Evolutionary conservation across 2,888 invertebrate species (phyloP), one percentile per base, ranked within the genome.

Genomic region (Diloba caeruleocephala): DNA sequence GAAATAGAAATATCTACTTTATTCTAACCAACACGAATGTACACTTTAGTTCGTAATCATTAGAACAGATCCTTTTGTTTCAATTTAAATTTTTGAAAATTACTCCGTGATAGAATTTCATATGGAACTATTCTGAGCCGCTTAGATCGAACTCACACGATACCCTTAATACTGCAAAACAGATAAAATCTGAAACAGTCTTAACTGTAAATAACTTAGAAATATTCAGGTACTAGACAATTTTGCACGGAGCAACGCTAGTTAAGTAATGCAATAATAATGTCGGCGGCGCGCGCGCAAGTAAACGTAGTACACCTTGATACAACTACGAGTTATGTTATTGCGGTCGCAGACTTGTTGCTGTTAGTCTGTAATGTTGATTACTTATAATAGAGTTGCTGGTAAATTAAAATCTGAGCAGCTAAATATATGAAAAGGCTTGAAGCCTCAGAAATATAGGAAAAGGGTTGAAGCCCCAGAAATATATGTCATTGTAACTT

Each of bases 251-350:
- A 67, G 61, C 66, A 64, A 65, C 54, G 62, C 53, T 55, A 64
- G 68, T 71, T 71, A 72, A 70, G 75, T 80, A 82, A 84, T 78
- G 76, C 74, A 65, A 74, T 72, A 74, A 71, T 79, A 80, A 76
- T 79, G 78, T 79, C 71, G 71, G 68, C 59, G 57, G 71, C 63
- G 63, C 71, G 37, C 41, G 64, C 69, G 63, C 65, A 66, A 72
- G 83, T 81, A 85, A 84, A 82, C 84, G 82, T 84, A 81, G 83
- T 62, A 72, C 62, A 71, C 72, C 72, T 71, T 71, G 78, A 72
- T 71, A 57, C 59, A 57, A 54, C 54, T 60, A 41, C 49, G 26
- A 62, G 54, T 69, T 57, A 49, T 65, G 56, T 68, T 68, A 71
- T 66, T 71, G 69, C 68, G 53, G 61, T 39, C 56, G 53, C 36